Base-by-base conservation (phyloP, 2,113 vertebrate genomes). In the Benthochromis sp. region DNA sequence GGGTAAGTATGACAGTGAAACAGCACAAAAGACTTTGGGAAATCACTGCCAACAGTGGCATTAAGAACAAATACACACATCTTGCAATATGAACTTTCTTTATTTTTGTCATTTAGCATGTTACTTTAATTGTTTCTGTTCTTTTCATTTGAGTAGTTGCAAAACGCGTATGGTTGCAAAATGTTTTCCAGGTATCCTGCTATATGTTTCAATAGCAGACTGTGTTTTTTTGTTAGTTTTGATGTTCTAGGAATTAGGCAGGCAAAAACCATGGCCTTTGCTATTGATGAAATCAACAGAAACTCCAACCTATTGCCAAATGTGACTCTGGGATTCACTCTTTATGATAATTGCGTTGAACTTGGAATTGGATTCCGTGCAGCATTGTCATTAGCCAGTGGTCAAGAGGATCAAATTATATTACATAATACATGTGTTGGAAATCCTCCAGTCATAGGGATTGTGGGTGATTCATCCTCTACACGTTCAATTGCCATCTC, bases 261-360 rank as follows among this genome's bases (percentile, higher is more conserved):
- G 38, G 95, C 93, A 43, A 81, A 86, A 90, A 94, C 95, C 11
- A 96, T 96, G 95, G 91, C 87, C 36, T 96, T 95, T 91, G 91
- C 96, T 17, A 91, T 96, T 53, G 85, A 93, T 50, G 95, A 96
- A 50, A 95, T 96, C 45, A 96, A 96, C 88, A 94, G 31, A 63
- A 63, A 36, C 59, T 12, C 31, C 9, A 63, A 36, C 31, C 9
- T 63, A 11, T 4, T 63, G 31, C 31, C 59, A 7, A 63, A 63
- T 63, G 31, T 63, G 17, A 63, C 31, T 63, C 31, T 63, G 59
- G 59, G 59, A 63, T 63, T 36, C 31, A 63, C 59, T 36, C 59
- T 63, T 63, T 63, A 63, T 63, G 59, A 96, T 31, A 96, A 94
- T 85, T 96, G 95, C n/a, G 57, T 85, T 9, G 88, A 80, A 21